Evolutionary conservation across 1,140 invertebrate genomes (phyloP), one percentile per base, ranked within the genome.

Genomic region (Heliconius congener): DNA sequence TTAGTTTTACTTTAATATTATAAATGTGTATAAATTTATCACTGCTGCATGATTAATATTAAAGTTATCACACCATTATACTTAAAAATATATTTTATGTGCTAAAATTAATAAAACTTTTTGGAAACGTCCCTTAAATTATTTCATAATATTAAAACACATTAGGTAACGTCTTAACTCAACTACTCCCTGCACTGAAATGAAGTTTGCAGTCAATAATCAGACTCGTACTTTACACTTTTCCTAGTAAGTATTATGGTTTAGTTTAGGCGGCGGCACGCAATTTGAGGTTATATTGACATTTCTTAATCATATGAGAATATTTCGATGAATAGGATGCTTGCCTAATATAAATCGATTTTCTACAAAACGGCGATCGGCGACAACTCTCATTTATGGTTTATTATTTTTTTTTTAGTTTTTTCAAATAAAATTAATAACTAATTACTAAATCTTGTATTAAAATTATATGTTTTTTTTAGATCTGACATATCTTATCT

Each of bases 211-310:
- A 18, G 2, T 52, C 18, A 19, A 18, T 19, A 60, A 66, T 66
- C 23, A 30, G 27, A 27, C 30, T n/a, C 23, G 60, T 66, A 66
- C 60, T 66, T 66, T 66, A 66, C 60, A 66, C 60, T 66, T 66
- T 66, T 13, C n/a, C 55, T 60, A 52, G 50, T 52, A 52, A n/a
- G 60, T 9, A 66, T 66, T 66, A 66, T 66, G 27, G 27, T 66
- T 66, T 66, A 30, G 23, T 66, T 66, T 66, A 30, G 27, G 60
- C 27, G 27, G 60, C 23, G 60, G 13, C 27, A 66, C 23, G 3
- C 23, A 66, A 66, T 76, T 76, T 76, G 73, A 74, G 73, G 73
- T 74, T 74, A 74, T 74, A n/a, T 74, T 57, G 30, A 74, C 27
- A 74, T 55, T 74, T 74, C 50, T 74, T 74, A 16, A 42, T n/a